phyloP scores from a whole-genome alignment of 2,797 vertebrate species.

The Pipistrellus kuhlii region DNA sequence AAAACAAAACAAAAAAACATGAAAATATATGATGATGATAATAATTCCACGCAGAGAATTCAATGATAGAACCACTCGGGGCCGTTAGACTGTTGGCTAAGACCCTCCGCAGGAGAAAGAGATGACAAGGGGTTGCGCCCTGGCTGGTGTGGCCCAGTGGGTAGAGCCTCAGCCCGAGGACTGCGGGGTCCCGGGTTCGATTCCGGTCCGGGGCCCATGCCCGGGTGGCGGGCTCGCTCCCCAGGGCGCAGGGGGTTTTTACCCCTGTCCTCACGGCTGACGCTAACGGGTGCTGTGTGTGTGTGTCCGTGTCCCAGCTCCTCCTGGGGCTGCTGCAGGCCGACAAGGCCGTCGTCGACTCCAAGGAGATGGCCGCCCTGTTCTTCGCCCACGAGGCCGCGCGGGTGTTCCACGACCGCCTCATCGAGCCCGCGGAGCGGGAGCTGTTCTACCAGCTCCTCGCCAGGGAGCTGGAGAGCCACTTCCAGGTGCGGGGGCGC shows the following conservation, averaged over 20 bases:
- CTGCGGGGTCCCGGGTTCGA: no score
- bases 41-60: not conserved
- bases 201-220: no score
- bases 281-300: no score
- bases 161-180: no score
- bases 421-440: slow-evolving; percentile 79
- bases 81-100: not conserved
- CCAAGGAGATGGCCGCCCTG: slow-evolving; percentile 77
- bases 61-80: not conserved
- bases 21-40: no score
- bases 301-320: slow-evolving; percentile 74
- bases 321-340: slow-evolving; percentile 85
- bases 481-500: slow-evolving; percentile 78
- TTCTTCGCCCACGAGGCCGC: slow-evolving; percentile 84
- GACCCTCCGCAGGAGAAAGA: not conserved
- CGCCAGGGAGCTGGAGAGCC: slow-evolving; percentile 80
- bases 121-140: not conserved
- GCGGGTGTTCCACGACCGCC: slow-evolving; percentile 86
- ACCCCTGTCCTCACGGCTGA: not conserved
- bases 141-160: no score
- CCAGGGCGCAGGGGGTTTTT: not conserved
- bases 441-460: slow-evolving; percentile 82
- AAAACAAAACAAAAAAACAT: no score
- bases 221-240: no score
- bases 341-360: slow-evolving; percentile 77